Evolutionary conservation across 1,140 invertebrate genomes (phyloP).

Genomic region (Dendroctonus valens): DNA sequence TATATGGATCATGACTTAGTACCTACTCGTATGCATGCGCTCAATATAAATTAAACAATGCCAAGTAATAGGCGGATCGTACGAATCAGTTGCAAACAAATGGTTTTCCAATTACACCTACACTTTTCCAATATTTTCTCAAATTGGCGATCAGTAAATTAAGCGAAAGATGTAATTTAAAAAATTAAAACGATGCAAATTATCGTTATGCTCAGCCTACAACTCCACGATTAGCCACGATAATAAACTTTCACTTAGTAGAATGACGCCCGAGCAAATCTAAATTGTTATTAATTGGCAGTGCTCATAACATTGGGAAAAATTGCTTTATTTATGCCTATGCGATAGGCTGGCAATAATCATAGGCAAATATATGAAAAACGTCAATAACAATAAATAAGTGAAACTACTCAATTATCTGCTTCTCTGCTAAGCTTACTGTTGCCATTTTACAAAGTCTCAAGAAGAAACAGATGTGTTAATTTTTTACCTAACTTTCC

Average conservation of each 20-base stretch:
- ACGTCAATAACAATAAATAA: too few species aligned
- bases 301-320: background rate
- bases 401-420: too few species aligned
- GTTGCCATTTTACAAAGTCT: too few species aligned
- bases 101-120: conserved; percentile 20
- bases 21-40: too few species aligned
- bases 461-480: too few species aligned
- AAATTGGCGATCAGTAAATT: conserved; percentile 7
- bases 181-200: conserved; percentile 24
- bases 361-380: too few species aligned
- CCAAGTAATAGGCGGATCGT: background rate
- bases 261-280: conserved; percentile 5
- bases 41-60: too few species aligned
- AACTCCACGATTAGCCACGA: background rate
- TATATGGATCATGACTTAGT: too few species aligned
- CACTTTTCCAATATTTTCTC: conserved; percentile 9
- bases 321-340: too few species aligned
- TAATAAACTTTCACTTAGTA: conserved; percentile 12
- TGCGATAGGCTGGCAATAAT: too few species aligned
- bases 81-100: conserved; percentile 7
- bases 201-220: conserved; percentile 13
- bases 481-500: too few species aligned
- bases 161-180: conserved; percentile 10
- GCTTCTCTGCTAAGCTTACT: too few species aligned
- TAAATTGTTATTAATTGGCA: conserved; percentile 6